phyloP scores from a whole-genome alignment of 2,797 vertebrate genomes.

The Distichodus sexfasciatus region DNA sequence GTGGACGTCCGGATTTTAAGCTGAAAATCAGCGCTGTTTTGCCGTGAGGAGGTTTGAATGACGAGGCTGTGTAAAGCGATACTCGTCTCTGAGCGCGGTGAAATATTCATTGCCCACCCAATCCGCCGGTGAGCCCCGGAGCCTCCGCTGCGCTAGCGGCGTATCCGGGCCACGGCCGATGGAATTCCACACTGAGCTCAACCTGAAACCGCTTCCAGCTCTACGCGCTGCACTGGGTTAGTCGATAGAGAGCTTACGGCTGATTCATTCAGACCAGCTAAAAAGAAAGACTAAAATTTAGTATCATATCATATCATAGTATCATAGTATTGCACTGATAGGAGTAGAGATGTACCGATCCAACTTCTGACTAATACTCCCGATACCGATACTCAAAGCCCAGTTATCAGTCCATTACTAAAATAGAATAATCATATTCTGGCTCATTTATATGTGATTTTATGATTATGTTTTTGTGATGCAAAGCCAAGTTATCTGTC shows the following conservation, averaged over 20 bases:
- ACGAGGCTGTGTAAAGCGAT: constrained; percentile 36
- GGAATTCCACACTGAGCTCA: constrained; percentile 50
- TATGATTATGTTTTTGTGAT: too few species aligned
- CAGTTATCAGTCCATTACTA: too few species aligned
- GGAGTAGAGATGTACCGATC: too few species aligned
- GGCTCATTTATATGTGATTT: too few species aligned
- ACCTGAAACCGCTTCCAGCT: constrained; percentile 45
- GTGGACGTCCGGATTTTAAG: too few species aligned
- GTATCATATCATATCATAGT: too few species aligned
- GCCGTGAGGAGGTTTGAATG: constrained; percentile 7
- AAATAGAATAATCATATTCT: too few species aligned
- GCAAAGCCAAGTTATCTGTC: too few species aligned
- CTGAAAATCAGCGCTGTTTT: too few species aligned
- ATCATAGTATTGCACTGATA: too few species aligned
- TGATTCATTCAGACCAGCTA: not conserved
- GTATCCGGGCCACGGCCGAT: constrained; percentile 44
- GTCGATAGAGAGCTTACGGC: not conserved
- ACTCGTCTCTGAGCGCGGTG: constrained; percentile 23
- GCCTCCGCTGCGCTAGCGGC: not conserved
- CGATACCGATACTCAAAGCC: too few species aligned
- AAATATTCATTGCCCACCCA: constrained; percentile 51
- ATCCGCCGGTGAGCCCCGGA: constrained; percentile 15
- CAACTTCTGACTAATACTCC: too few species aligned
- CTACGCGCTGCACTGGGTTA: not conserved
- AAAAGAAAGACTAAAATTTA: not conserved